Base-by-base conservation (phyloP, 2,113 vertebrate genomes). In the Poeciliopsis retropinna region DNA sequence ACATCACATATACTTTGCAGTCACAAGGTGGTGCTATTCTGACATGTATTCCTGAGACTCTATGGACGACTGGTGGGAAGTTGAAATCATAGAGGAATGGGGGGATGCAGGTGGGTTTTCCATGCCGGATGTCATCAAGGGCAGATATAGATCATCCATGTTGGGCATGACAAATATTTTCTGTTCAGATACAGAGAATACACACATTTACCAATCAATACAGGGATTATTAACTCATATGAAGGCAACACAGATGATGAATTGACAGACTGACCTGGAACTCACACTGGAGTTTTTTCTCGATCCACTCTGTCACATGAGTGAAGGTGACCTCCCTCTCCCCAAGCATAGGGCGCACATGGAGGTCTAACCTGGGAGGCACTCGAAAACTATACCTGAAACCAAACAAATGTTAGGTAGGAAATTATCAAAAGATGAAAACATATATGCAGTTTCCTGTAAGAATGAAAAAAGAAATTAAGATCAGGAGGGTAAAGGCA, bases 151-250 rank as follows among this genome's bases (percentile, higher is more conserved):
- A 79, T 96, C 96, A 0, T 96, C 95, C 96, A 96, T 97, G 85
- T 97, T 96, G 62, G 96, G 96, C 95, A 96, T 96, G 82, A 96
- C 96, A 82, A 96, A 79, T 60, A 96, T 93, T 92, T 96, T 96
- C 96, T 96, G 90, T 84, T 77, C 17, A 64, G 5, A 54, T 7
- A 5, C 4, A 76, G 37, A 44, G 10, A 6, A 54, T 31, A 67
- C 32, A 12, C 64, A 66, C 28, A 39, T 65, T 22, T 34, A 27
- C 27, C 10, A 41, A n/a, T 29, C 9, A 44, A 28, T 28, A 13
- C 14, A 41, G 19, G 70, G 14, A 72, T 31, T 47, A 44, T 30
- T 14, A 60, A 12, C 39, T 69, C 60, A 51, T 39, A 27, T 10
- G 9, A 47, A 17, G 44, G 44, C 17, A 0, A 47, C 44, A 7